Conservation (phyloP, 2,888 invertebrate species). For the Eledona agricola region DNA sequence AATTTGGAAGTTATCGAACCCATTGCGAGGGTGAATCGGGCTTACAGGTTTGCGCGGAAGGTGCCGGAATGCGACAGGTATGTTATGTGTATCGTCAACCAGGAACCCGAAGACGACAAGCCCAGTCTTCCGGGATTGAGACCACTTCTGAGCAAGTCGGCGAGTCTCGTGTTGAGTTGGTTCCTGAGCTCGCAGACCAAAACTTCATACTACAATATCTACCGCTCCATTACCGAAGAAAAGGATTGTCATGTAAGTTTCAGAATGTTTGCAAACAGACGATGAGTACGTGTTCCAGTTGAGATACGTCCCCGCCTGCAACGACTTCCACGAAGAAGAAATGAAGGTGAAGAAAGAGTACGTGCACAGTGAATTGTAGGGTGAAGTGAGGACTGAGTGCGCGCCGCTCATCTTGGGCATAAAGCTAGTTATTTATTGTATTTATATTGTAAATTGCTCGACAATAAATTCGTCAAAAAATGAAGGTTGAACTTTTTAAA, state of each 20-base stretch:
- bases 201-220: constrained; percentile 81
- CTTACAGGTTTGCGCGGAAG: constrained; percentile 76
- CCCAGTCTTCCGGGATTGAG: constrained; percentile 74
- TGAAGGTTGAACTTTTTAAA: too few species aligned
- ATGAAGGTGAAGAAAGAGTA: constrained; percentile 83
- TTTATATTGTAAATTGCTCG: constrained; percentile 25
- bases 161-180: constrained; percentile 80
- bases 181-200: constrained; percentile 78
- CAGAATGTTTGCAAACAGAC: too few species aligned
- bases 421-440: constrained; percentile 23
- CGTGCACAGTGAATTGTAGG: constrained; percentile 79
- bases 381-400: constrained; percentile 13
- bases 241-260: constrained; percentile 74
- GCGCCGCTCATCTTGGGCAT: constrained; percentile 17
- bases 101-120: constrained; percentile 66
- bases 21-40: constrained; percentile 81
- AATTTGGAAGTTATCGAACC: constrained; percentile 86
- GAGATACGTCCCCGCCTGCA: constrained; percentile 76
- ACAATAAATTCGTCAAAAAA: constrained; percentile 17
- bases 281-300: constrained; percentile 67
- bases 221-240: constrained; percentile 76
- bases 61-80: constrained; percentile 79
- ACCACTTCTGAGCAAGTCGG: constrained; percentile 74
- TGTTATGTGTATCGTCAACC: constrained; percentile 80
- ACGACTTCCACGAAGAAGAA: constrained; percentile 84